Percentiles rank a stretch among this genome's conserved stretches.
These are phyloP conservation scores for Glossophaga mutica DNA, from an alignment of 2,797 vertebrate genomes.

Conservation along the genomic window DNA sequence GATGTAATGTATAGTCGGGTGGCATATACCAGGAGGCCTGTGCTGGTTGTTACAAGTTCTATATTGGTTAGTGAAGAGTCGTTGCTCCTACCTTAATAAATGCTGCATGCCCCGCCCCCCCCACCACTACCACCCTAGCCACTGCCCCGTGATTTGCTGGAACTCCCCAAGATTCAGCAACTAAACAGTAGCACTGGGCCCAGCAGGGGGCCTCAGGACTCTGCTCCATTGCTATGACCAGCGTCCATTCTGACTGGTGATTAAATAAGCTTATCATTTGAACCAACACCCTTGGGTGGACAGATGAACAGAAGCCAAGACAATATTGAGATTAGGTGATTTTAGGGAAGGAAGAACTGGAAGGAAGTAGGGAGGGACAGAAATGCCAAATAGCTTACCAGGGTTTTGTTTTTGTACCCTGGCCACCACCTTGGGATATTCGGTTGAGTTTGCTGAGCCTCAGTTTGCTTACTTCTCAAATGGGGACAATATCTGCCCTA, in stretches of 20 bases:
- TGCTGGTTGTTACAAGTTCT: not conserved
- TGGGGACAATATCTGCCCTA: not conserved
- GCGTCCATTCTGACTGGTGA: not conserved
- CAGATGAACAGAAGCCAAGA: not conserved
- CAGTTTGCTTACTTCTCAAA: not conserved
- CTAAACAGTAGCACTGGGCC: constrained; percentile 3
- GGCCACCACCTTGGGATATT: not conserved
- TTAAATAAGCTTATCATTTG: not conserved
- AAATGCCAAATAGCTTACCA: not conserved
- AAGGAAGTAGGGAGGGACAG: not conserved
- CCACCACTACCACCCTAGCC: not conserved
- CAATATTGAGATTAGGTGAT: not conserved
- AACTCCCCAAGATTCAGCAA: not conserved
- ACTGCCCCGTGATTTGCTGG: not conserved
- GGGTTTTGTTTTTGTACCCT: not conserved
- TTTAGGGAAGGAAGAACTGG: not conserved
- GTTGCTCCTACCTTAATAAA: not conserved
- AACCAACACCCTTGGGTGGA: not conserved
- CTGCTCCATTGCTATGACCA: not conserved
- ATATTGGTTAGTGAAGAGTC: not conserved
- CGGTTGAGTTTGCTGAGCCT: not conserved
- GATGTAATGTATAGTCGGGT: not conserved
- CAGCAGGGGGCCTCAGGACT: constrained; percentile 57
- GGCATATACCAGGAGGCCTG: too few relatives aligned
- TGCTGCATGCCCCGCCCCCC: not conserved